Conservation (phyloP, 2,888 invertebrate species). For the Sceliomorpha sp. region DNA sequence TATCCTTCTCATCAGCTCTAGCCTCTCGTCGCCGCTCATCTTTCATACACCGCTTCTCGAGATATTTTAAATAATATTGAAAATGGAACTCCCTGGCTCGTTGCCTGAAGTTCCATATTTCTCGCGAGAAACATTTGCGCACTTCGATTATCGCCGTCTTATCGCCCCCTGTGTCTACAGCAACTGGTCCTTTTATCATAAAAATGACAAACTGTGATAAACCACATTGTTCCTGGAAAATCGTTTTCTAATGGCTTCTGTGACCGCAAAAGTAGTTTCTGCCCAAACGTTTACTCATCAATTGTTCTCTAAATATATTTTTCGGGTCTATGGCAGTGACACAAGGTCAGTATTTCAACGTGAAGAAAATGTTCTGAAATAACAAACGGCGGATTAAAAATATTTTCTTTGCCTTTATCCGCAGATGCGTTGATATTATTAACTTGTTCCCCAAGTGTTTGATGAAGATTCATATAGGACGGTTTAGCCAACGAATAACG, state of each 20-base stretch:
- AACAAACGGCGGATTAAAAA: too few relatives aligned
- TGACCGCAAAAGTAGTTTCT: conserved; percentile 1
- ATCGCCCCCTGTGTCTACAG: conserved; percentile 10
- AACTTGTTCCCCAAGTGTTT: too few relatives aligned
- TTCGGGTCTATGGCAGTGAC: conserved; percentile 5
- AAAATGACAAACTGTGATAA: conserved; percentile 45
- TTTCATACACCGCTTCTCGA: conserved; percentile 56
- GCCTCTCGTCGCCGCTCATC: conserved; percentile 49
- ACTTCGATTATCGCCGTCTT: conserved; percentile 41
- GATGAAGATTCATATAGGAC: too few relatives aligned
- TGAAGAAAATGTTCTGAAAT: conserved; percentile 5
- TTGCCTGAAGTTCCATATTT: conserved; percentile 67
- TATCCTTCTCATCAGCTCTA: conserved; percentile 16
- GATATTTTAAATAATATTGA: conserved; percentile 74
- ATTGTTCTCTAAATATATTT: conserved; percentile 19
- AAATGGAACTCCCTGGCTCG: conserved; percentile 71
- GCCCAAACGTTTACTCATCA: conserved; percentile 16
- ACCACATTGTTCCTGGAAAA: conserved; percentile 20
- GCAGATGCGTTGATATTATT: too few relatives aligned
- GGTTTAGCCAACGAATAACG: too few relatives aligned
- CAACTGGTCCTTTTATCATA: conserved; percentile 39
- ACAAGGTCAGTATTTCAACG: conserved; percentile 24
- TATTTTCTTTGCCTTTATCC: too few relatives aligned
- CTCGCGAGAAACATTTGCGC: conserved; percentile 24
- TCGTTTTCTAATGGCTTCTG: conserved; percentile 22